These are phyloP conservation scores for Poecilus cupreus DNA, from an alignment of 2,888 invertebrate species.

Conservation along the genomic window DNA sequence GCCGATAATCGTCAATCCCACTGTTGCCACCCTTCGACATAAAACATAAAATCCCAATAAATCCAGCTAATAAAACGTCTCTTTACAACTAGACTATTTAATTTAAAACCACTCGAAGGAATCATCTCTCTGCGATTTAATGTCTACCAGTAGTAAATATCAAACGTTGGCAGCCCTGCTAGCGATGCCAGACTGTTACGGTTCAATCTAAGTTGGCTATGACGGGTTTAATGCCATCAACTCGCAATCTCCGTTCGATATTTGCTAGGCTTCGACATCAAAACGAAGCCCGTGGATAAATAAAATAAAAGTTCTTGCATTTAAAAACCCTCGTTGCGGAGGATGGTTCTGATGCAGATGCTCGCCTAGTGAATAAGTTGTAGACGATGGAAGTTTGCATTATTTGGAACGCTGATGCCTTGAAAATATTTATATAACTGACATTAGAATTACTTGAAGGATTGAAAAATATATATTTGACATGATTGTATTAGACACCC, in stretches of 20 bases:
- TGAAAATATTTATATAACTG: too few species aligned
- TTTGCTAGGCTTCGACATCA: conserved; percentile 14
- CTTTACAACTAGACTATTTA: conserved; percentile 31
- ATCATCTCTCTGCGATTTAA: conserved; percentile 7
- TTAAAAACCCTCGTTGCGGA: background rate
- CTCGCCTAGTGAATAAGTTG: too few species aligned
- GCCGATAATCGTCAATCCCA: background rate
- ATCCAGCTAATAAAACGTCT: conserved; percentile 11
- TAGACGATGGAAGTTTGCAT: too few species aligned
- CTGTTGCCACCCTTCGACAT: background rate
- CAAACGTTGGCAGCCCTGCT: background rate
- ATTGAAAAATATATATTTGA: too few species aligned
- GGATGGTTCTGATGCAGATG: background rate
- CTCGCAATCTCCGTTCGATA: conserved; percentile 32
- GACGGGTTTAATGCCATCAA: conserved; percentile 31
- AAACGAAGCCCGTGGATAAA: conserved; percentile 10
- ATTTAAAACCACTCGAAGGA: conserved; percentile 19
- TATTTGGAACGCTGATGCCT: too few species aligned
- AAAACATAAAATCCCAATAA: conserved; percentile 36
- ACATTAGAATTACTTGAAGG: too few species aligned
- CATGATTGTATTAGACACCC: too few species aligned
- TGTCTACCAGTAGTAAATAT: conserved; percentile 19
- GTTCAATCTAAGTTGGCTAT: conserved; percentile 13
- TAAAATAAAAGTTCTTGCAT: conserved; percentile 4
- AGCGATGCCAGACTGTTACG: background rate